Evolutionary conservation across 2,797 vertebrate genomes (phyloP), one percentile per base, ranked within the genome.

Genomic region (Eulemur albifrons): DNA sequence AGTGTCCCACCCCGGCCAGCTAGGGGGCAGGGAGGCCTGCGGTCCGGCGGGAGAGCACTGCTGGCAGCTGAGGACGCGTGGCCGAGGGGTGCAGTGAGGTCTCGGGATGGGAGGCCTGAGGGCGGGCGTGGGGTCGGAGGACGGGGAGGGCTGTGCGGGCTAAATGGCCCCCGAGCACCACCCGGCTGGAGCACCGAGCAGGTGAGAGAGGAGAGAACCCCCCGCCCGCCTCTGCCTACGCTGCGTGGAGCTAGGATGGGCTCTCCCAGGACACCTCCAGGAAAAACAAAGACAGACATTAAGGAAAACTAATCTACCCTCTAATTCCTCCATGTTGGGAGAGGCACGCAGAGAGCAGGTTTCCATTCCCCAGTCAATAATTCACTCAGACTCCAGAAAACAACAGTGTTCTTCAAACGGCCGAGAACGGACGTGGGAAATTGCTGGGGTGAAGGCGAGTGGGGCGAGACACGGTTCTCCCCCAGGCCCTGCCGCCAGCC

Each of bases 401-500:
- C 61, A 25, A 13, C 30, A 4, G 6, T 12, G 23, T 40, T 35
- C 72, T 73, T 77, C 69, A 17, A 67, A 25, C 7, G 7, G 54
- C 67, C 25, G 4, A 11, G 0, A 69, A 21, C 6, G 40, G 35
- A 30, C 52, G 23, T 0, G 21, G 23, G 70, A 52, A 40, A 38
- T 69, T 2, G 1, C 12, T 1, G 38, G 30, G 1, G 18, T 0
- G 0, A 4, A 59, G 13, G 52, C 13, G 0, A 32, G n/a, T 2
- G 6, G 7, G 7, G 2, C 18, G 4, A 35, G 54, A 9, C 27
- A 14, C 13, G 27, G 23, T 12, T 50, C 40, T 67, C 30, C 4
- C 25, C 38, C 15, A 8, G 52, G 32, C 57, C 48, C 17, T 12
- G 59, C 20, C 21, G 17, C 32, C 38, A 17, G 73, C 20, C 67